phyloP scores from a whole-genome alignment of 2,888 invertebrate genomes.

The Neoitamus cyanurus region DNA sequence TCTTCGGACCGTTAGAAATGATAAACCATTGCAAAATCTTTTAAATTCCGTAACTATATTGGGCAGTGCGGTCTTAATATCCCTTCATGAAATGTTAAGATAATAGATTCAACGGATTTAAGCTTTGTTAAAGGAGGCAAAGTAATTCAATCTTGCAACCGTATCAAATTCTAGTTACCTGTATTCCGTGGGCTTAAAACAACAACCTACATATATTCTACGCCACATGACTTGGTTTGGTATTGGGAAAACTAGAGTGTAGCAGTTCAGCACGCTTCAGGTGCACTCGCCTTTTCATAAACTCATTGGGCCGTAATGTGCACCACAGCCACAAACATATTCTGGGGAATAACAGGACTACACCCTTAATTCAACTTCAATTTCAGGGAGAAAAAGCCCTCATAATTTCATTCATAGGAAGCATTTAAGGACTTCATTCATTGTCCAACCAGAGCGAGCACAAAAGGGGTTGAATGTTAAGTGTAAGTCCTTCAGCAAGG shows the following conservation, averaged over 20 bases:
- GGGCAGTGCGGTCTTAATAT: too few relatives aligned
- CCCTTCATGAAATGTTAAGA: too few relatives aligned
- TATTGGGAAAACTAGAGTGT: background rate
- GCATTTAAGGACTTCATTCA: conserved; percentile 50
- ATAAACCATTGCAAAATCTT: too few relatives aligned
- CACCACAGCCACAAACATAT: conserved; percentile 25
- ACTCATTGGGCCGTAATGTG: background rate
- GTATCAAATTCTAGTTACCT: too few relatives aligned
- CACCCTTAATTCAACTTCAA: conserved; percentile 45
- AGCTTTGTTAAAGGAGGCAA: too few relatives aligned
- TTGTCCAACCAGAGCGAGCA: conserved; percentile 48
- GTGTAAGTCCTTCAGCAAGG: conserved; percentile 49
- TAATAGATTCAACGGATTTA: too few relatives aligned
- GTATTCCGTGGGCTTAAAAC: too few relatives aligned
- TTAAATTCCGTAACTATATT: too few relatives aligned
- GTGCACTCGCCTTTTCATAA: conserved; percentile 25
- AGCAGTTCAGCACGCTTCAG: background rate
- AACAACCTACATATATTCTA: background rate
- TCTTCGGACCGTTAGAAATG: too few relatives aligned
- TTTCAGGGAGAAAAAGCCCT: conserved; percentile 2
- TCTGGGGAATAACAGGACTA: conserved; percentile 30
- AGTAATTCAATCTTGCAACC: too few relatives aligned
- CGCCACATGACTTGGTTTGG: background rate
- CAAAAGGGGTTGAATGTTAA: conserved; percentile 51
- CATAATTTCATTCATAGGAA: conserved; percentile 49